Conservation (phyloP, 2,797 vertebrate genomes). For the Sebastes hubbsi region DNA sequence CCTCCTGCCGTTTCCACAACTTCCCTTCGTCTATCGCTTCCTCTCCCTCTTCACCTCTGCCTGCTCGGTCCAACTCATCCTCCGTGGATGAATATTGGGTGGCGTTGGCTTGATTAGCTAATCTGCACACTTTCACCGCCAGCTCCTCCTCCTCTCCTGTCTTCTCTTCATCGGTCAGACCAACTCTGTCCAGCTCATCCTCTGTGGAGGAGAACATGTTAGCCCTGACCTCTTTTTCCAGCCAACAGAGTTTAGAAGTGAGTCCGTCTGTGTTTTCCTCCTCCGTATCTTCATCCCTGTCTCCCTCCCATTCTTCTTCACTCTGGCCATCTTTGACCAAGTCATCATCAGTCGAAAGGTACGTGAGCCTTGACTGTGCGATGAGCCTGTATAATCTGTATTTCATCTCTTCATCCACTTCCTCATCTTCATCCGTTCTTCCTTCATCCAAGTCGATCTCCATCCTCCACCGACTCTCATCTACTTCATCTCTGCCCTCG, state of each 20-base stretch:
- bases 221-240: slow-evolving; percentile 58
- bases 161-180: slow-evolving; percentile 14
- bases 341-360: slow-evolving; percentile 66
- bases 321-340: slow-evolving; percentile 29
- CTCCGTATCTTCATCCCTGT: slow-evolving; percentile 1
- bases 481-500: background rate
- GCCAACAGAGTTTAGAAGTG: slow-evolving; percentile 50
- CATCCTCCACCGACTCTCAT: slow-evolving; percentile 24
- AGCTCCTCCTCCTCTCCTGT: slow-evolving; percentile 29
- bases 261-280: slow-evolving; percentile 40
- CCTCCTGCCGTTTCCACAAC: slow-evolving; percentile 62
- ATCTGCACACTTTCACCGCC: slow-evolving; percentile 58
- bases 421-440: slow-evolving; percentile 5
- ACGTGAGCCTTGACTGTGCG: slow-evolving; percentile 59
- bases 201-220: slow-evolving; percentile 76
- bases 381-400: slow-evolving; percentile 57
- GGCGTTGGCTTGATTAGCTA: slow-evolving; percentile 55
- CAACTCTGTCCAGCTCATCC: slow-evolving; percentile 73
- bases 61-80: slow-evolving; percentile 55
- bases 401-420: slow-evolving; percentile 34
- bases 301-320: slow-evolving; percentile 41
- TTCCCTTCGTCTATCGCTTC: slow-evolving; percentile 31
- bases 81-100: slow-evolving; percentile 71
- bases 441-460: slow-evolving; percentile 29
- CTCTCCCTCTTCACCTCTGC: slow-evolving; percentile 25